phyloP scores from a whole-genome alignment of 2,888 invertebrate genomes.

The Xestia sexstrigata region DNA sequence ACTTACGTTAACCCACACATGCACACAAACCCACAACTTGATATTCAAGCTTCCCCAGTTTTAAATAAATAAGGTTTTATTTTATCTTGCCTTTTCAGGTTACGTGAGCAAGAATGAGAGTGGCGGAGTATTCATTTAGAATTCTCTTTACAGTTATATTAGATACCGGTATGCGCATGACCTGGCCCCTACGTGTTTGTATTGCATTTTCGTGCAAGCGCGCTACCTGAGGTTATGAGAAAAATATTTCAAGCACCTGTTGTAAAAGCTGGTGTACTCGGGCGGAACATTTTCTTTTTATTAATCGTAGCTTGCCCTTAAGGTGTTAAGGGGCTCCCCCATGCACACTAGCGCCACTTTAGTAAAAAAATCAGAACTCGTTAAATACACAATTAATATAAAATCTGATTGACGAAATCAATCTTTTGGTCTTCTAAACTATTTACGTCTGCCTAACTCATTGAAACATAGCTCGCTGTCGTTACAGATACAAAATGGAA shows the following conservation, averaged over 20 bases:
- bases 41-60: constrained; percentile 38
- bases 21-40: constrained; percentile 22
- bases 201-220: constrained; percentile 51
- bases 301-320: constrained; percentile 19
- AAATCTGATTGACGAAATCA: too few species aligned
- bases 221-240: constrained; percentile 27
- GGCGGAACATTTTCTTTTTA: constrained; percentile 37
- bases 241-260: constrained; percentile 47
- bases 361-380: too few species aligned
- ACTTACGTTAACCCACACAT: constrained; percentile 5
- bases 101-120: constrained; percentile 27
- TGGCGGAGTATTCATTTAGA: constrained; percentile 55
- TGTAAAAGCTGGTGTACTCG: constrained; percentile 22
- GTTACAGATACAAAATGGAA: too few species aligned
- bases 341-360: too few species aligned
- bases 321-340: too few species aligned
- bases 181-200: constrained; percentile 36
- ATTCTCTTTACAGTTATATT: constrained; percentile 53
- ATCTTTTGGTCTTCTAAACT: too few species aligned
- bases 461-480: too few species aligned
- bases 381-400: too few species aligned
- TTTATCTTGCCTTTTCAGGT: constrained; percentile 46
- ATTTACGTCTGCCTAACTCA: too few species aligned
- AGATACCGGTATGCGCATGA: constrained; percentile 34
- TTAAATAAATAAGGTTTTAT: constrained; percentile 45